Evolutionary conservation across 2,797 vertebrate genomes (phyloP), one percentile per base, ranked within the genome.

Genomic region (Sebastes nivosus): DNA sequence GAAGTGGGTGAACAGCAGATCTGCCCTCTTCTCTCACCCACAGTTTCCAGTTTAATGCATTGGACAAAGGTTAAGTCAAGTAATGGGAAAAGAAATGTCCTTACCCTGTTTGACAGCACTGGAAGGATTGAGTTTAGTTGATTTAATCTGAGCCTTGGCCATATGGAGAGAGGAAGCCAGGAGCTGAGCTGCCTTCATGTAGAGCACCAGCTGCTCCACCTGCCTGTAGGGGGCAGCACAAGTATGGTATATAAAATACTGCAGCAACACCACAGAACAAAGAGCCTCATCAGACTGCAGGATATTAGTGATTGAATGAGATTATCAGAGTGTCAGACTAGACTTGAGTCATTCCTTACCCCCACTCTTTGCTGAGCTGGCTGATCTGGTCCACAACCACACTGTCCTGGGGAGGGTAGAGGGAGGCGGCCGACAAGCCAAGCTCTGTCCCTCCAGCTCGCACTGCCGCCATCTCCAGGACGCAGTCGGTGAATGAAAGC

Each of bases 361-460:
- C 98, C 98, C 98, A 99, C 50, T 99, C 98, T 88, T 96, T 99
- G 95, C 98, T 99, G 85, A 99, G 97, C 87, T 97, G 98, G 93
- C 98, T 98, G 89, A 99, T 99, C 95, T 99, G 97, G 94, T 99
- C 98, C 67, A 99, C 98, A 1, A 99, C 97, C 74, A 98, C 96
- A 10, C 97, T 99, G 90, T 99, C 98, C 81, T 98, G 98, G 38
- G 97, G 97, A n/a, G 97, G 97, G 90, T 98, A 99, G 36, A 98
- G 92, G 0, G 97, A 97, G 0, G 97, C 97, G 0, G 94, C 92
- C 0, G 98, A 99, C 22, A 95, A 83, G 1, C 97, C 97, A 2
- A 99, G 93, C 30, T 99, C 98, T 0, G 96, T 83, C 65, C 95
- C 97, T 73, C 95, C 96, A 0, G 96, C 96, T 24, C 97, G 92